phyloP scores from a whole-genome alignment of 2,797 vertebrate species.

The Thunnus albacares region DNA sequence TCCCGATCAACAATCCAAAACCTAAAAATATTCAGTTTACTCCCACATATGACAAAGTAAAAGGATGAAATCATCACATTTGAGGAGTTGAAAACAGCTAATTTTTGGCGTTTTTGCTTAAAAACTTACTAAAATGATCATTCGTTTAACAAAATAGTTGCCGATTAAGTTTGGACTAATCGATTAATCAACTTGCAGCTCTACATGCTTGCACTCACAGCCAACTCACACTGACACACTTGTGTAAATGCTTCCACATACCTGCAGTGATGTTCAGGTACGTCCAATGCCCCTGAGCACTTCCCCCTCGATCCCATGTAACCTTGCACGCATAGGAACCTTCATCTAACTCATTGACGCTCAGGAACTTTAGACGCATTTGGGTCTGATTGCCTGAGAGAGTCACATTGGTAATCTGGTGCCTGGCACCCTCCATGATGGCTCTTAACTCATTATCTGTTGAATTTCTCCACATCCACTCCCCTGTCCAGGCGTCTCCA shows the following conservation, averaged over 20 bases:
- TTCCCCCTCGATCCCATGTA: not conserved
- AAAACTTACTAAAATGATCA: too few relatives aligned
- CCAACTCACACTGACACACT: not conserved
- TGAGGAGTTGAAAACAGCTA: too few relatives aligned
- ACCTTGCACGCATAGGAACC: constrained; percentile 74
- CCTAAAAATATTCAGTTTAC: too few relatives aligned
- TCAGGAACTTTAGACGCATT: constrained; percentile 56
- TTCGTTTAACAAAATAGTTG: too few relatives aligned
- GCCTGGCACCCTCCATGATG: constrained; percentile 28
- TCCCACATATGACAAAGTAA: too few relatives aligned
- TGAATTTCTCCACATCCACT: constrained; percentile 56
- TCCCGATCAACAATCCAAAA: too few relatives aligned
- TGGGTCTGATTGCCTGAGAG: constrained; percentile 41
- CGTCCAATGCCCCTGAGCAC: constrained; percentile 59
- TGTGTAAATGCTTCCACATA: constrained; percentile 17
- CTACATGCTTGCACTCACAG: not conserved
- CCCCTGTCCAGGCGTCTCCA: constrained; percentile 62
- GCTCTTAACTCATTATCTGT: accelerated
- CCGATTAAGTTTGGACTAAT: too few relatives aligned
- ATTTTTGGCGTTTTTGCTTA: too few relatives aligned
- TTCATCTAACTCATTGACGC: constrained; percentile 60
- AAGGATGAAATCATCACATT: too few relatives aligned
- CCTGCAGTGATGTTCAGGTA: constrained; percentile 69
- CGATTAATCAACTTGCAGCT: too few relatives aligned
- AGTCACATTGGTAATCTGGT: not conserved